Evolutionary conservation across 2,888 invertebrate genomes (phyloP).

Genomic region (Allacma fusca): DNA sequence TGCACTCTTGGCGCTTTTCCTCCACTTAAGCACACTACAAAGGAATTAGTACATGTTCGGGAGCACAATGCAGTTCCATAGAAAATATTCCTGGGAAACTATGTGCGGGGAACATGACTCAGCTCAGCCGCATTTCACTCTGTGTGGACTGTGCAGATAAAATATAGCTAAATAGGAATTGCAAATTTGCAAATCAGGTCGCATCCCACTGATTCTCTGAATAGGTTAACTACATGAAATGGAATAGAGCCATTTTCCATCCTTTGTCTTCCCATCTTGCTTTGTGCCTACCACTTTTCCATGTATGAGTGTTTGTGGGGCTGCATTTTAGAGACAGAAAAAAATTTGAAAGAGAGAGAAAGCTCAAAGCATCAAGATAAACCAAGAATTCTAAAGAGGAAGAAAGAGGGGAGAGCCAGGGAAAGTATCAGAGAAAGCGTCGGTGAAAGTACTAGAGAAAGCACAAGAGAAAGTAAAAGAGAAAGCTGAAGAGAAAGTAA

Average conservation of each 20-base stretch:
- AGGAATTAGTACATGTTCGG: no score
- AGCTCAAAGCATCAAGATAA: not conserved
- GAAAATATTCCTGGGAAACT: slow-evolving; percentile 3
- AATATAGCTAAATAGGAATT: slow-evolving; percentile 37
- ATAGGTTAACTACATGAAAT: slow-evolving; percentile 30
- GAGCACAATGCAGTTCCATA: not conserved
- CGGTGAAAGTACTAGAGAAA: no score
- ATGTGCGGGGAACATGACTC: not conserved
- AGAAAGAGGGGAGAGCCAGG: not conserved
- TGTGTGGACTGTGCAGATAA: slow-evolving; percentile 27
- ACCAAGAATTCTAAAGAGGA: not conserved
- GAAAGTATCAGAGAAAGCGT: not conserved
- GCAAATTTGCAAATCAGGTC: slow-evolving; percentile 40
- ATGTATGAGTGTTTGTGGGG: not conserved
- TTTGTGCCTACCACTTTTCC: not conserved
- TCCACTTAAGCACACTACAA: no score
- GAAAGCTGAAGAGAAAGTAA: not conserved
- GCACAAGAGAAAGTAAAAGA: not conserved
- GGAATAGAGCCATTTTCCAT: slow-evolving; percentile 33
- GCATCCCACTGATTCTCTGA: slow-evolving; percentile 37
- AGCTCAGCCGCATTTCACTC: not conserved
- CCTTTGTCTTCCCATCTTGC: slow-evolving; percentile 6
- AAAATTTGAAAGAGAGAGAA: not conserved
- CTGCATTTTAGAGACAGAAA: not conserved
- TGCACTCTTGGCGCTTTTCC: no score